Conservation (phyloP, 2,113 vertebrate genomes). For the Melanostigma gelatinosum region DNA sequence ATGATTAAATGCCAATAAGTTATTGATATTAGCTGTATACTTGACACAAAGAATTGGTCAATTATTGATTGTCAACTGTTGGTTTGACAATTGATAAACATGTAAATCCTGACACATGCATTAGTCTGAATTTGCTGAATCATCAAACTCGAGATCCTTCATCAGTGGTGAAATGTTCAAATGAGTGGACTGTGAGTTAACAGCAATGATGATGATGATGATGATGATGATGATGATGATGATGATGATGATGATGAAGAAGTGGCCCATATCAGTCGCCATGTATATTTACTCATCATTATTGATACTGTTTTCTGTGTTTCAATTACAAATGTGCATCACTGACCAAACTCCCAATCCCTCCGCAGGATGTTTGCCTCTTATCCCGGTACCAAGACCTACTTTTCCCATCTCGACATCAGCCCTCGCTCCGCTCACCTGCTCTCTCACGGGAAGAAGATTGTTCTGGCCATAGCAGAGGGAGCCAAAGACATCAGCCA, state of each 20-base stretch:
- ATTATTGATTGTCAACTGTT: neutral
- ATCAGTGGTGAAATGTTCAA: neutral
- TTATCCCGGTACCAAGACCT: slow-evolving; percentile 83
- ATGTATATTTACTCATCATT: neutral
- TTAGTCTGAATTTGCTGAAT: neutral
- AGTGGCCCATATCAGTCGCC: neutral
- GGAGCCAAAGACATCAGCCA: slow-evolving; percentile 80
- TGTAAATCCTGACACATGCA: neutral
- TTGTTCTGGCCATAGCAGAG: slow-evolving; percentile 79
- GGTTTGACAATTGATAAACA: neutral
- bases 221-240: neutral
- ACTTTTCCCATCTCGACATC: slow-evolving; percentile 84
- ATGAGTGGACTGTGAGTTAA: too few species aligned
- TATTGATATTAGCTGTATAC: neutral
- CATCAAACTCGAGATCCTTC: neutral
- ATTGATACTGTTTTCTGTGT: neutral
- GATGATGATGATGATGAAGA: neutral
- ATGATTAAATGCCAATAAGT: neutral
- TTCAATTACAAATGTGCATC: neutral
- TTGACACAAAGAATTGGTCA: neutral
- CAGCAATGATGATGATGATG: neutral
- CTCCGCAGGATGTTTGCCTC: slow-evolving; percentile 79
- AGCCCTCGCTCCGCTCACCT: slow-evolving; percentile 73
- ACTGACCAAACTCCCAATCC: neutral
- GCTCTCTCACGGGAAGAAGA: slow-evolving; percentile 79